phyloP scores from a whole-genome alignment of 2,113 vertebrate genomes.

The Rhipidura dahli region DNA sequence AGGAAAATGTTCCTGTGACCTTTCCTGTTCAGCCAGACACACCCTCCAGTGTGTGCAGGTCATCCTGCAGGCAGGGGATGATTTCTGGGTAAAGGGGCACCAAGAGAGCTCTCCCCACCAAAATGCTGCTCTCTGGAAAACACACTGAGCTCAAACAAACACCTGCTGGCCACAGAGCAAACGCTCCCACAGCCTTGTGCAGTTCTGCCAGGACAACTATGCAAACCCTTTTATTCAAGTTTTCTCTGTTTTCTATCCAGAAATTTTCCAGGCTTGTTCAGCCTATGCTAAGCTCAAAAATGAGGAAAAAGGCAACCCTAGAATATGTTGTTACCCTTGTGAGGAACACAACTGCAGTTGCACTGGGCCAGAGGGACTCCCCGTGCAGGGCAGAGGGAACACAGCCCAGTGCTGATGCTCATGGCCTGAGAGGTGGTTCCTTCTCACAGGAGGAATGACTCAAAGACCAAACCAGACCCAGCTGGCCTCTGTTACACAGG shows the following conservation, averaged over 20 bases:
- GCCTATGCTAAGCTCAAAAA: not conserved
- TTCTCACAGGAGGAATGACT: fast-evolving
- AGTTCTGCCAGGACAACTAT: not conserved
- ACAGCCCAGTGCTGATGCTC: fast-evolving
- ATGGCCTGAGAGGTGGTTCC: fast-evolving
- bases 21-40: not conserved
- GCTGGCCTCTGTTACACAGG: not conserved
- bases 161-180: not conserved
- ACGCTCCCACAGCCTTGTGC: fast-evolving
- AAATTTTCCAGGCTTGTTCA: not conserved
- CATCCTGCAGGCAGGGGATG: fast-evolving
- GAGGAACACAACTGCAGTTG: fast-evolving
- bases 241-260: not conserved
- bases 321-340: fast-evolving
- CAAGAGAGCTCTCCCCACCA: not conserved
- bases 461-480: fast-evolving
- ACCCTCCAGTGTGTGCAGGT: too few species aligned
- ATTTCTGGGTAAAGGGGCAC: not conserved
- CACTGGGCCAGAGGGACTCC: fast-evolving
- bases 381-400: fast-evolving
- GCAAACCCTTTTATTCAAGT: not conserved
- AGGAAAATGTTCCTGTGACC: not conserved
- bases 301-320: not conserved
- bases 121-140: not conserved
- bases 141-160: not conserved